Evolutionary conservation across 2,113 vertebrate species (phyloP).

Genomic region (Cebus imitator): DNA sequence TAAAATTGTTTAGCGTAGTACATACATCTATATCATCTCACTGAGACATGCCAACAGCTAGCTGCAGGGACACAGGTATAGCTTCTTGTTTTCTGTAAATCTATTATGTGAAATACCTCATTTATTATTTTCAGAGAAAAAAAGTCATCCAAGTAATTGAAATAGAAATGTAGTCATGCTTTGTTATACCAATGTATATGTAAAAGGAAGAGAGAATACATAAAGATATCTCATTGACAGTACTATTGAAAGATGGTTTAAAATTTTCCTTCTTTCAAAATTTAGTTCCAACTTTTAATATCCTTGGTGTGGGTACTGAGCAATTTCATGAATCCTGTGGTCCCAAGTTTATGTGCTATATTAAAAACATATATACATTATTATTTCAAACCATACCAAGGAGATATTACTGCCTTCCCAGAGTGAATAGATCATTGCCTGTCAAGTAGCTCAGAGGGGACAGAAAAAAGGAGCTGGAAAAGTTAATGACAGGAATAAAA

Average conservation of each 20-base stretch:
- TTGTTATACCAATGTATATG: background rate
- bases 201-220: background rate
- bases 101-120: background rate
- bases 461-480: background rate
- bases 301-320: background rate
- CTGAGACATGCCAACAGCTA: background rate
- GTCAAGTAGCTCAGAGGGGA: background rate
- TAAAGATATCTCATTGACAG: background rate
- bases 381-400: background rate
- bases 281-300: background rate
- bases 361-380: background rate
- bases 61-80: background rate
- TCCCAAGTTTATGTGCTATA: background rate
- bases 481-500: background rate
- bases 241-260: background rate
- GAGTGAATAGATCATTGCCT: background rate
- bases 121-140: background rate
- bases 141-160: background rate
- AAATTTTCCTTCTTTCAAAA: background rate
- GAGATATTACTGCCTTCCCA: background rate
- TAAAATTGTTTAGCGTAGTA: background rate
- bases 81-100: background rate
- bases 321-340: background rate
- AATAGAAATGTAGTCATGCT: background rate
- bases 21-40: background rate